Conservation (phyloP, 2,888 invertebrate genomes). For the Ommatoiulus sabulosus region DNA sequence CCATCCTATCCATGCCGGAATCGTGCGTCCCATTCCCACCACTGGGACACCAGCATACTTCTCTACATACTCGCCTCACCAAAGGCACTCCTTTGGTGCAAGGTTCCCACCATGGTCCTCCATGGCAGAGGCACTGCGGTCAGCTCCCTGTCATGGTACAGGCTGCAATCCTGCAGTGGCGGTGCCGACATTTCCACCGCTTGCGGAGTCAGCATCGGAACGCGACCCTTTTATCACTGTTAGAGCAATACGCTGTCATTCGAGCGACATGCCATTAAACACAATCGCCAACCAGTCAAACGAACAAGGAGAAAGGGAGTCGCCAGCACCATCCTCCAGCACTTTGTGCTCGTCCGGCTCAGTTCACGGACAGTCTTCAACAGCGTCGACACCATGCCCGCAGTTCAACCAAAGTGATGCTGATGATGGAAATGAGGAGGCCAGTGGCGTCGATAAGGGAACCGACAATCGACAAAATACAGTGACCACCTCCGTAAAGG, state of each 20-base stretch:
- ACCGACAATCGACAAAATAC: background rate
- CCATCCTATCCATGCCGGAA: background rate
- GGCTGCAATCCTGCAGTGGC: too few relatives aligned
- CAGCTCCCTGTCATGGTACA: too few relatives aligned
- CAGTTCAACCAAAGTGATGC: background rate
- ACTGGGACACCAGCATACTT: background rate
- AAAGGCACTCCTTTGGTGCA: background rate
- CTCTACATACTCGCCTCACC: background rate
- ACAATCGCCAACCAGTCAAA: too few relatives aligned
- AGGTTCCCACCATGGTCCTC: background rate
- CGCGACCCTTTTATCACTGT: too few relatives aligned
- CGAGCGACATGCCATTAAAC: too few relatives aligned
- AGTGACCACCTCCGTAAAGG: conserved; percentile 63
- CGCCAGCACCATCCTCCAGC: background rate
- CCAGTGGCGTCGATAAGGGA: background rate
- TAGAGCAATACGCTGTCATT: too few relatives aligned
- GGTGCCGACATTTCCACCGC: background rate
- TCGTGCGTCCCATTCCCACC: background rate
- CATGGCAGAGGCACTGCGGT: background rate
- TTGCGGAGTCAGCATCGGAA: background rate
- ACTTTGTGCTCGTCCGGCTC: background rate
- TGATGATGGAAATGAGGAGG: background rate
- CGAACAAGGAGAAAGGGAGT: background rate
- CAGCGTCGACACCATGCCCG: background rate
- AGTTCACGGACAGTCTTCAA: background rate